Conservation (phyloP, 2,797 vertebrate genomes). For the Sebastiscus albofasciatus region DNA sequence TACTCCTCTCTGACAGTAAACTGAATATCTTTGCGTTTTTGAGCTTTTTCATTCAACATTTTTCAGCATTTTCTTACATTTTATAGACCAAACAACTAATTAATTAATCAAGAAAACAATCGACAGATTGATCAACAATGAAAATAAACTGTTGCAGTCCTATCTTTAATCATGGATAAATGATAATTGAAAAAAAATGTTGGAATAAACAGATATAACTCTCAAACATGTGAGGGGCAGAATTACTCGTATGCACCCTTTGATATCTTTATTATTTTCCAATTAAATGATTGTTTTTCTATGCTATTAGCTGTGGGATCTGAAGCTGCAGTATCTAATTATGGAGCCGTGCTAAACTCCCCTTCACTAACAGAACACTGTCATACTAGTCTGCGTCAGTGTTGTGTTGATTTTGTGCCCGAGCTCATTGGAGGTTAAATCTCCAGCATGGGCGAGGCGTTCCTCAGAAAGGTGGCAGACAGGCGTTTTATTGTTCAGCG, state of each 20-base stretch:
- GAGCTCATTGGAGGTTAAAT: background rate
- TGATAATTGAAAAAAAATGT: background rate
- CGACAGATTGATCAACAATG: no score
- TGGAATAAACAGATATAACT: background rate
- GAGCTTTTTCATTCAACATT: no score
- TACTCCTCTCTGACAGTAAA: no score
- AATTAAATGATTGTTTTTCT: background rate
- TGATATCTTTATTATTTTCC: background rate
- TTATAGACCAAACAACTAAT: no score
- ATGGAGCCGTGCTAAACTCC: background rate
- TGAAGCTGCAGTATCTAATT: background rate
- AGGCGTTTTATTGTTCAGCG: constrained; percentile 62
- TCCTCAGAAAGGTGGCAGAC: constrained; percentile 48
- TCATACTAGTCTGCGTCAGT: background rate
- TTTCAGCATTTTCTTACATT: no score
- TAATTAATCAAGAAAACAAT: no score
- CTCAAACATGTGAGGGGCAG: background rate
- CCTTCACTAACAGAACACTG: background rate
- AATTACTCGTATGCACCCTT: background rate
- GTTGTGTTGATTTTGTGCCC: background rate
- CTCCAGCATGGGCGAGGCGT: constrained; percentile 5
- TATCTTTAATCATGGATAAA: background rate
- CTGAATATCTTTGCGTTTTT: no score
- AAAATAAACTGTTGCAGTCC: no score
- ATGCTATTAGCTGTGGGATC: background rate